These are phyloP conservation scores for Psammodynastes pulverulentus DNA, from an alignment of 2,113 vertebrate species.

Conservation along the genomic window DNA sequence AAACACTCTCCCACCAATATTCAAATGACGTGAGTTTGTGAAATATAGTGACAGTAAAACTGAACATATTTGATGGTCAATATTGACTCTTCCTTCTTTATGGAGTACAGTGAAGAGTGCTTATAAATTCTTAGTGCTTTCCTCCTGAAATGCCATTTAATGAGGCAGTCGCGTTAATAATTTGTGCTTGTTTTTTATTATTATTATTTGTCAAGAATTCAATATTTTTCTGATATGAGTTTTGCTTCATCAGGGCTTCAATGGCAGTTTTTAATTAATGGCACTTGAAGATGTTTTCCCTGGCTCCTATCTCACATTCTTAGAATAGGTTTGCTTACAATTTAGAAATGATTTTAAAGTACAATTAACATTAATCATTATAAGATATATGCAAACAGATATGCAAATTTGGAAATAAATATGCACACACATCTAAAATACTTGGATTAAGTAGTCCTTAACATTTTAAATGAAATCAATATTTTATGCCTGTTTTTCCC, in stretches of 20 bases:
- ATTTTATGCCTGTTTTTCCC: conserved; percentile 83
- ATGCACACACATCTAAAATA: conserved; percentile 86
- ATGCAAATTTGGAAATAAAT: conserved; percentile 83
- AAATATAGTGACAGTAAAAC: background rate
- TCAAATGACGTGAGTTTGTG: background rate
- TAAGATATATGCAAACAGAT: conserved; percentile 86
- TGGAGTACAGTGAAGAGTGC: conserved; percentile 45
- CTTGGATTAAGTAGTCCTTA: conserved; percentile 83
- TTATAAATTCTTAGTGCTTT: conserved; percentile 40
- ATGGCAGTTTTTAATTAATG: conserved; percentile 78
- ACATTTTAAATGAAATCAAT: conserved; percentile 86
- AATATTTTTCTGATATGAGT: conserved; percentile 77
- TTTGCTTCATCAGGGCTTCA: conserved; percentile 71
- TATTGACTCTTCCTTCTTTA: conserved; percentile 33
- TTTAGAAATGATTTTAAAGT: conserved; percentile 82
- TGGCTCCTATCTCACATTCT: conserved; percentile 67
- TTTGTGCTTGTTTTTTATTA: conserved; percentile 62
- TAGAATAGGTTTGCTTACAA: conserved; percentile 79
- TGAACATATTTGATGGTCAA: conserved; percentile 46
- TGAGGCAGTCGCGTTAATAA: conserved; percentile 70
- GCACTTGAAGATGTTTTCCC: conserved; percentile 72
- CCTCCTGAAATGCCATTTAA: conserved; percentile 64
- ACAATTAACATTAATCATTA: conserved; percentile 81
- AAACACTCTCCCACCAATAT: background rate
- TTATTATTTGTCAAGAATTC: conserved; percentile 71